Evolutionary conservation across 2,797 vertebrate species (phyloP).

Genomic region (Acanthis flammea): DNA sequence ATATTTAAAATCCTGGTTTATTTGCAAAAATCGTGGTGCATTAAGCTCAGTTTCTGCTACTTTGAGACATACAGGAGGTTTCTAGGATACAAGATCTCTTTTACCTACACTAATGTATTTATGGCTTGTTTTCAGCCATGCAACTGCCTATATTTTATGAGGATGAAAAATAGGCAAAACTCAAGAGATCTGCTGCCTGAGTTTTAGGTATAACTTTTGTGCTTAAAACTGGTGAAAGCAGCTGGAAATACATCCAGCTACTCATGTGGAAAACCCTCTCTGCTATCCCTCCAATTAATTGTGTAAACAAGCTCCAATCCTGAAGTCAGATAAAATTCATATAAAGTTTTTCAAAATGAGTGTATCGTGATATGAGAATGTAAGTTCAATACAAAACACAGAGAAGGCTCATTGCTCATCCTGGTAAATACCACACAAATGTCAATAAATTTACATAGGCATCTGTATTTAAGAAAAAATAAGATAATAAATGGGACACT

Average conservation of each 20-base stretch:
- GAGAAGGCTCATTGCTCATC: background rate
- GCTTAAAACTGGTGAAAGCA: background rate
- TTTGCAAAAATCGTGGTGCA: background rate
- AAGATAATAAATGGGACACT: background rate
- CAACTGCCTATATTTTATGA: background rate
- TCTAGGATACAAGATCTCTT: background rate
- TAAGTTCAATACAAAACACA: background rate
- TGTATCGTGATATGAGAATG: background rate
- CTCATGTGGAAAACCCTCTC: background rate
- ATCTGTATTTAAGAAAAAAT: background rate
- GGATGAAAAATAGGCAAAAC: background rate
- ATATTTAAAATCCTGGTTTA: background rate
- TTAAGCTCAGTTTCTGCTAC: background rate
- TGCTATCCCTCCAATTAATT: background rate
- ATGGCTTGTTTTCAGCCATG: background rate
- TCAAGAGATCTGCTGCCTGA: background rate
- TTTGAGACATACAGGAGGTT: background rate
- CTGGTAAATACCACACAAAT: background rate
- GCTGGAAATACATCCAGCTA: background rate
- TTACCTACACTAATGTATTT: background rate
- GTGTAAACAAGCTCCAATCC: background rate
- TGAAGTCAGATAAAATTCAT: background rate
- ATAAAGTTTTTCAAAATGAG: background rate
- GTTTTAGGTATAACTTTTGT: background rate
- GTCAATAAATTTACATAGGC: background rate